Evolutionary conservation across 1,140 invertebrate species (phyloP).

Genomic region (Laupala kohalensis): DNA sequence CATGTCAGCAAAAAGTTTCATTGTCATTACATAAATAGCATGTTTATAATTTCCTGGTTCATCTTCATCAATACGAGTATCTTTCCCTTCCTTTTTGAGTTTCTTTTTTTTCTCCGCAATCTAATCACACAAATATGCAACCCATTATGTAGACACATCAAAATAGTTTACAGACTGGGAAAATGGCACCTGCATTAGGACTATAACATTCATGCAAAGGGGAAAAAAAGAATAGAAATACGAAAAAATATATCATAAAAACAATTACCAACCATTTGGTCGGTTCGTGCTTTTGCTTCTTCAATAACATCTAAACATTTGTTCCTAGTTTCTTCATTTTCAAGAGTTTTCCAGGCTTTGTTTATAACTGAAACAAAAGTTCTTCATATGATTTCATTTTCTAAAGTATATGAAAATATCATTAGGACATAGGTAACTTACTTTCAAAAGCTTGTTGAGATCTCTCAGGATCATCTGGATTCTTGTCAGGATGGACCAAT

Average conservation of each 20-base stretch:
- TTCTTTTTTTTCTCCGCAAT: slow-evolving; percentile 92
- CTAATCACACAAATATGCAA: slow-evolving; percentile 33
- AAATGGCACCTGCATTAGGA: neutral
- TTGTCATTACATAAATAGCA: slow-evolving; percentile 91
- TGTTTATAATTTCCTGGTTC: slow-evolving; percentile 85
- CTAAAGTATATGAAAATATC: neutral
- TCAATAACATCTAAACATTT: slow-evolving; percentile 94
- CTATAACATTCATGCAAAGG: neutral
- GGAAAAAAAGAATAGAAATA: neutral
- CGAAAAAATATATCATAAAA: neutral
- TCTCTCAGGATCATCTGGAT: slow-evolving; percentile 87
- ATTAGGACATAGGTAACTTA: slow-evolving; percentile 23
- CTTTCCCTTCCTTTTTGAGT: slow-evolving; percentile 81
- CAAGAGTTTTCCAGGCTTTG: slow-evolving; percentile 90
- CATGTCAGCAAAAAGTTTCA: slow-evolving; percentile 97
- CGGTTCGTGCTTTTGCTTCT: slow-evolving; percentile 87
- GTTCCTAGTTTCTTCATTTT: slow-evolving; percentile 85
- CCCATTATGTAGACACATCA: neutral
- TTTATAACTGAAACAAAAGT: slow-evolving; percentile 58
- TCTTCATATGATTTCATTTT: slow-evolving; percentile 18
- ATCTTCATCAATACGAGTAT: slow-evolving; percentile 79
- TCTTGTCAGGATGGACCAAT: slow-evolving; percentile 97
- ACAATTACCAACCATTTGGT: slow-evolving; percentile 64
- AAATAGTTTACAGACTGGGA: neutral
- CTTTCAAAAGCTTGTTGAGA: slow-evolving; percentile 88